phyloP scores from a whole-genome alignment of 2,797 vertebrate species.

The Falco biarmicus region DNA sequence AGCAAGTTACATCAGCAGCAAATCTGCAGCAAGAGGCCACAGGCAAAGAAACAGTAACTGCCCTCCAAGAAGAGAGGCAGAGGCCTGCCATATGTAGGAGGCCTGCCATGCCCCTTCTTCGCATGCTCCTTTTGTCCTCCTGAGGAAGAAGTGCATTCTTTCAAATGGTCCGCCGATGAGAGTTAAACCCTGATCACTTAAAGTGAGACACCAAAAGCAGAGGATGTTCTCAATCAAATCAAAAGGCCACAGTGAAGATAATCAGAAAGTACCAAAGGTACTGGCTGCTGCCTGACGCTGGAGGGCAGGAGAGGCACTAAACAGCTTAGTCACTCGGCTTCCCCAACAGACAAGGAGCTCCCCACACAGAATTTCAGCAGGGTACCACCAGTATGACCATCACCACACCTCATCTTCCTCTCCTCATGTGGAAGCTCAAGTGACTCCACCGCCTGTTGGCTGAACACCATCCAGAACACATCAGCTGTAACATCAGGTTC shows the following conservation, averaged over 20 bases:
- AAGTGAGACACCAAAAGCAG: neutral
- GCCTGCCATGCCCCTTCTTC: neutral
- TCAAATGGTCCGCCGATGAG: neutral
- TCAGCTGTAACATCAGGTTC: neutral
- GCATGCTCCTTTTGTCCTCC: neutral
- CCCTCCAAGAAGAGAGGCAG: neutral
- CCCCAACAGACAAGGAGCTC: neutral
- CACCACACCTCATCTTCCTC: rapidly evolving
- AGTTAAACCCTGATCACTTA: neutral
- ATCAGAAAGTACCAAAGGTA: neutral
- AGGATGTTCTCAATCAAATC: neutral
- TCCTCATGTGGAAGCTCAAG: neutral
- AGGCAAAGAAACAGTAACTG: neutral
- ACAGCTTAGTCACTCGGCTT: neutral
- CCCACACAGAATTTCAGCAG: neutral
- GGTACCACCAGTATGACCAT: neutral
- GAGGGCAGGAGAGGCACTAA: conserved; percentile 31
- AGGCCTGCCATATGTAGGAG: neutral
- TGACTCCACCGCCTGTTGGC: neutral
- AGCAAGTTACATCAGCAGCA: neutral
- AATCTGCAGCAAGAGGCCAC: neutral
- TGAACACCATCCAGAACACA: neutral
- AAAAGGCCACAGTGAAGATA: neutral
- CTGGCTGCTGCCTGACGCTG: neutral
- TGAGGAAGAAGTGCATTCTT: neutral